Evolutionary conservation across 2,888 invertebrate genomes (phyloP), one percentile per base, ranked within the genome.

Genomic region (Metacarcinus magister): DNA sequence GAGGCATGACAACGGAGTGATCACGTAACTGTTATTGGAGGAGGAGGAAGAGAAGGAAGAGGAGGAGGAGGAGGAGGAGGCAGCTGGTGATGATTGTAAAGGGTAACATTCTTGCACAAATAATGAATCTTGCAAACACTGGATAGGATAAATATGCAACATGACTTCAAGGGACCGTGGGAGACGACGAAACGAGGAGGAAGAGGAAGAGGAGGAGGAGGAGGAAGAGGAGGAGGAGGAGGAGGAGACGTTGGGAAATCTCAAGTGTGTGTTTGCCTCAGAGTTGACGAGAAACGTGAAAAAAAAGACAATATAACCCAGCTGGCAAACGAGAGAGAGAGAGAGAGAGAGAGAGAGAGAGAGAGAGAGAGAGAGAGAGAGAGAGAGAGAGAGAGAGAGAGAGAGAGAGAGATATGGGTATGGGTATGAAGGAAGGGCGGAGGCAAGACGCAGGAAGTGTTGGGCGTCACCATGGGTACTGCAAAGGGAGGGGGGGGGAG

Each of bases 331-430:
- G 82, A 82, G 82, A 82, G 82, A 82, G 82, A 82, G 82, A 82
- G 82, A 82, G 82, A 82, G 82, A 82, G 82, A 82, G 82, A 82
- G 82, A 82, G 82, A 82, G 82, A 82, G 82, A 82, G 82, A 82
- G 82, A 82, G 82, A 82, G 82, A 82, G 82, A 82, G 82, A 82
- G 82, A 82, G 82, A 82, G 82, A 82, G 82, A 82, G 82, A 82
- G 82, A 82, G 82, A 82, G 82, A 82, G 82, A 82, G 82, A 82
- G 82, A 75, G 75, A 75, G 75, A 75, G 75, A 75, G 75, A 75
- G 75, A 75, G 75, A 75, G 75, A 75, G 75, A 75, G 75, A 75
- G 75, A 75, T n/a, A 28, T 2, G 28, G 5, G 32, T 8, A 23
- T 32, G 32, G 10, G 82, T 32, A 32, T 32, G 82, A 82, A 82